These are phyloP conservation scores for Drosophila quadrilineata DNA, from an alignment of 1,140 invertebrate genomes.

Conservation along the genomic window DNA sequence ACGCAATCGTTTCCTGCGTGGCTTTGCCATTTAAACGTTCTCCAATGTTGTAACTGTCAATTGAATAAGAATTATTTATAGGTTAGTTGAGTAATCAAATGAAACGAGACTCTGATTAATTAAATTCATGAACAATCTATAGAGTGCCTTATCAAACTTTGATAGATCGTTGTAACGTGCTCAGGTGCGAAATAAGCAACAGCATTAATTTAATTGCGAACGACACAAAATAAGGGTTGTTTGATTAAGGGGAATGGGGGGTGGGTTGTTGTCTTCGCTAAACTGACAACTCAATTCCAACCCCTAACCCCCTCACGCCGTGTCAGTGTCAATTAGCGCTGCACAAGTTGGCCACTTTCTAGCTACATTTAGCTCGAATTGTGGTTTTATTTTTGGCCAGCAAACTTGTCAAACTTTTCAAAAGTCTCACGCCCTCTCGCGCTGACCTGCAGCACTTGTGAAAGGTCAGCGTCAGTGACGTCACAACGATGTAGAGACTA, in stretches of 20 bases:
- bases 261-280: not conserved
- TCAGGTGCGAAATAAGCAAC: slow-evolving; percentile 24
- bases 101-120: not conserved
- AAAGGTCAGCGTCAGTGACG: slow-evolving; percentile 22
- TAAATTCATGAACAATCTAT: slow-evolving; percentile 7
- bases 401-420: not conserved
- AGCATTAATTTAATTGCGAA: slow-evolving; percentile 35
- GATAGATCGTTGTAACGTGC: slow-evolving; percentile 16
- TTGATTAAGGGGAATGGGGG: too few species aligned
- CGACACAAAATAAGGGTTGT: too few species aligned
- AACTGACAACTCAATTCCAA: slow-evolving; percentile 17
- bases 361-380: slow-evolving; percentile 10
- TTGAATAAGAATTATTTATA: too few species aligned
- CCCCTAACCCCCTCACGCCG: not conserved
- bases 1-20: slow-evolving; percentile 68
- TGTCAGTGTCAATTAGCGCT: slow-evolving; percentile 4
- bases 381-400: not conserved
- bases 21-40: slow-evolving; percentile 66
- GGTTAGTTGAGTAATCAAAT: not conserved
- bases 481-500: slow-evolving; percentile 22
- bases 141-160: slow-evolving; percentile 5
- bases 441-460: not conserved
- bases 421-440: not conserved
- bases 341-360: not conserved
- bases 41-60: slow-evolving; percentile 41